Evolutionary conservation across 2,797 vertebrate species (phyloP), one percentile per base, ranked within the genome.

Genomic region (Silurus lanzhouensis): DNA sequence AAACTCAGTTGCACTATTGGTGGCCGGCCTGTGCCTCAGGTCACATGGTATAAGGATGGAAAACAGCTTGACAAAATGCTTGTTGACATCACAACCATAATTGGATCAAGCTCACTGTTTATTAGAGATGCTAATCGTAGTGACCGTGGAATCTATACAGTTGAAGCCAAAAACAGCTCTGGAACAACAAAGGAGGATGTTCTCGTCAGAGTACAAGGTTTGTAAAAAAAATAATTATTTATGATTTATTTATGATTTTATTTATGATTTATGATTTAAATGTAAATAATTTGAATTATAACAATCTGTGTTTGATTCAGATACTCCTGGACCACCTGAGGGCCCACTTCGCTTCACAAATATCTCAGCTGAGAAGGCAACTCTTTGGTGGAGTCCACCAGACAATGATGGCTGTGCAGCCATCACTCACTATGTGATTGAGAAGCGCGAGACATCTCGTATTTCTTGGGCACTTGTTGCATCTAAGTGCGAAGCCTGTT

Each of bases 371-470:
- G 98, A 99, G 91, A 99, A 98, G 93, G 95, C 97, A 91, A 97
- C 96, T 0, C 94, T 99, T 77, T 99, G 97, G 97, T 99, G 98
- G 98, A 97, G 97, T 57, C 97, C 97, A n/a, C 98, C 98, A 0
- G 97, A 96, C 86, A 99, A 99, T 57, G 98, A 99, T 10, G 98
- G 98, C 81, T 99, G 98, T 87, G 93, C 97, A 83, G 94, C 94
- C 22, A 91, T 99, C 88, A 97, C 94, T 80, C 95, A 98, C 92
- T 99, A 99, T 82, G 89, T 97, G 66, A 96, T 99, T 93, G 98
- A 99, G 93, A 99, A 99, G 92, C 97, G 98, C 89, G 98, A 99
- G 91, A 99, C 98, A 1, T 99, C 98, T 88, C 96, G 98, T 89
- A 95, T 99, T 90, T 95, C 98, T 83, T 99, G 98, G 98, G 98